These are phyloP conservation scores for Pterostichus madidus DNA, from an alignment of 2,888 invertebrate genomes.

Conservation along the genomic window DNA sequence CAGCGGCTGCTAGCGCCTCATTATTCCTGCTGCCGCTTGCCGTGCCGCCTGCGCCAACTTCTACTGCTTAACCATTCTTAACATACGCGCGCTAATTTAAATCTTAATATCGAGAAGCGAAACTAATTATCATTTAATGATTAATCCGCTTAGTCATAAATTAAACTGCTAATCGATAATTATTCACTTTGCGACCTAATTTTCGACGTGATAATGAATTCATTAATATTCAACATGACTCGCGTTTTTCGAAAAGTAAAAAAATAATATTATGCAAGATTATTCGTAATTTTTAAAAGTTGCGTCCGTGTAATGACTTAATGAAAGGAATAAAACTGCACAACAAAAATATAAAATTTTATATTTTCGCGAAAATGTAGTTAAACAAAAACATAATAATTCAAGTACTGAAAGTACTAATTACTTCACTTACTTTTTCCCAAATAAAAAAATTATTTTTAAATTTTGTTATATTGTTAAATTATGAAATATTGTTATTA, in stretches of 20 bases:
- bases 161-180: slow-evolving; percentile 43
- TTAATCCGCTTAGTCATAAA: slow-evolving; percentile 42
- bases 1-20: slow-evolving; percentile 23
- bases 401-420: no score
- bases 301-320: no score
- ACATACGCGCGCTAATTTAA: slow-evolving; percentile 35
- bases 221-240: slow-evolving; percentile 50
- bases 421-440: no score
- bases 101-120: slow-evolving; percentile 44
- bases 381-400: no score
- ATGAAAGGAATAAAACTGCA: no score
- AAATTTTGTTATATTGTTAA: no score
- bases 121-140: slow-evolving; percentile 50
- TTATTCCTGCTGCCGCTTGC: slow-evolving; percentile 7
- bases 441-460: no score
- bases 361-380: no score
- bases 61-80: slow-evolving; percentile 6
- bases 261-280: background rate
- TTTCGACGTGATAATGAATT: slow-evolving; percentile 38
- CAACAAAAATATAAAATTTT: no score
- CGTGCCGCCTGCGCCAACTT: background rate
- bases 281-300: slow-evolving; percentile 4
- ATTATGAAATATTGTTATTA: no score
- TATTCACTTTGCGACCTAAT: slow-evolving; percentile 44
- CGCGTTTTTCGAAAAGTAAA: background rate